Evolutionary conservation across 2,888 invertebrate genomes (phyloP).

Genomic region (Leuctra nigra): DNA sequence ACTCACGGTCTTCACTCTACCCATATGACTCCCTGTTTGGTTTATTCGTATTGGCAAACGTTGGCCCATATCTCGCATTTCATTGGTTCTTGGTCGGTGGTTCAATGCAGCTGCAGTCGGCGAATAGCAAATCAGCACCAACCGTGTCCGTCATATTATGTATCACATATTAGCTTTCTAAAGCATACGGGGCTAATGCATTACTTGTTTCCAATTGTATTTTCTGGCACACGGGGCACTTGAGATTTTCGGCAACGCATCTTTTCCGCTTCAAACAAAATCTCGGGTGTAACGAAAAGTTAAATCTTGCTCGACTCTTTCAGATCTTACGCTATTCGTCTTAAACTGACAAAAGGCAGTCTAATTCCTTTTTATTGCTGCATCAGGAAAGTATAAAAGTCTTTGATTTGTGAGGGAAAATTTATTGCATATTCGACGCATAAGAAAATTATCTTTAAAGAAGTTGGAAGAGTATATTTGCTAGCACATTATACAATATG

Average conservation of each 20-base stretch:
- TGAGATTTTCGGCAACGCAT: slow-evolving; percentile 20
- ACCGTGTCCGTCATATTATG: slow-evolving; percentile 17
- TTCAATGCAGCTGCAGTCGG: neutral
- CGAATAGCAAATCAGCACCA: slow-evolving; percentile 10
- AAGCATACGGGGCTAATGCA: neutral
- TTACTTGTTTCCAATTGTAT: neutral
- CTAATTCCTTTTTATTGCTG: slow-evolving; percentile 14
- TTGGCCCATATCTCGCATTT: slow-evolving; percentile 7
- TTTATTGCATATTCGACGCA: neutral
- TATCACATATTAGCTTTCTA: neutral
- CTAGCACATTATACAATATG: too few relatives aligned
- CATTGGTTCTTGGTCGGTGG: slow-evolving; percentile 8
- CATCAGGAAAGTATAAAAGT: neutral
- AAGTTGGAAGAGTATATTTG: too few relatives aligned
- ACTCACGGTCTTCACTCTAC: slow-evolving; percentile 23
- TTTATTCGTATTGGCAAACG: neutral
- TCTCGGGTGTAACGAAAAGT: slow-evolving; percentile 23
- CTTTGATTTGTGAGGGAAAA: neutral
- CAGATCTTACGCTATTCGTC: neutral
- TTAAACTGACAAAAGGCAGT: slow-evolving; percentile 10
- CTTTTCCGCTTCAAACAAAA: slow-evolving; percentile 22
- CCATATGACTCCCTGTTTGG: neutral
- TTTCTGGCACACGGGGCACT: slow-evolving; percentile 9
- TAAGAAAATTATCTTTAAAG: too few relatives aligned
- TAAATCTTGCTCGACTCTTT: slow-evolving; percentile 19